A percentile compares a stretch with the other conserved stretches of the same genome.
Conservation (phyloP, 2,888 invertebrate genomes). For the Catotricha subobsoleta region DNA sequence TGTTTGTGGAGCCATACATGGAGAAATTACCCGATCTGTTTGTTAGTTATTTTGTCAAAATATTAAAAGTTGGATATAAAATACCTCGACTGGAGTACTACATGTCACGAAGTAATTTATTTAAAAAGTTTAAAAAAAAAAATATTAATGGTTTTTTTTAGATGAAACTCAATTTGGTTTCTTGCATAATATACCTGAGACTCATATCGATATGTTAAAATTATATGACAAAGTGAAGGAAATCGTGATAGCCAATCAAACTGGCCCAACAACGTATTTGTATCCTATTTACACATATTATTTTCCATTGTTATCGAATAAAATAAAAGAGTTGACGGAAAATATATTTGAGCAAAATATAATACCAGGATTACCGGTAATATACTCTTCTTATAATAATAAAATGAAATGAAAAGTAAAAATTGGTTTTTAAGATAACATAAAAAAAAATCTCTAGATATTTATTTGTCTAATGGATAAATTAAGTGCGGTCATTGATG, state of each 20-base stretch:
- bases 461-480: slow-evolving; percentile 50
- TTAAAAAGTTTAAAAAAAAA: background rate
- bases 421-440: background rate
- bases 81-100: slow-evolving; percentile 27
- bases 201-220: slow-evolving; percentile 22
- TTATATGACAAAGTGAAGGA: slow-evolving; percentile 22
- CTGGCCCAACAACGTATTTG: slow-evolving; percentile 24
- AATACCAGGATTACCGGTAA: slow-evolving; percentile 24
- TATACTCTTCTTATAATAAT: slow-evolving; percentile 7
- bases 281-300: slow-evolving; percentile 29
- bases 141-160: background rate
- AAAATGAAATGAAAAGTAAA: too few species aligned
- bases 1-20: slow-evolving; percentile 27
- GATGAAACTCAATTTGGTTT: slow-evolving; percentile 16
- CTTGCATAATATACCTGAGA: slow-evolving; percentile 21
- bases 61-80: slow-evolving; percentile 26
- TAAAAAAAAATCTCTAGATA: slow-evolving; percentile 33
- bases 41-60: slow-evolving; percentile 21
- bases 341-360: slow-evolving; percentile 22
- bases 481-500: slow-evolving; percentile 50
- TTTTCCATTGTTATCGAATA: slow-evolving; percentile 21
- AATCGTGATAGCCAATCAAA: slow-evolving; percentile 23
- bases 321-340: slow-evolving; percentile 23
- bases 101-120: slow-evolving; percentile 26
- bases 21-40: slow-evolving; percentile 23